These are phyloP conservation scores for Yponomeuta plumbellus DNA, from an alignment of 2,888 invertebrate species.

Conservation along the genomic window DNA sequence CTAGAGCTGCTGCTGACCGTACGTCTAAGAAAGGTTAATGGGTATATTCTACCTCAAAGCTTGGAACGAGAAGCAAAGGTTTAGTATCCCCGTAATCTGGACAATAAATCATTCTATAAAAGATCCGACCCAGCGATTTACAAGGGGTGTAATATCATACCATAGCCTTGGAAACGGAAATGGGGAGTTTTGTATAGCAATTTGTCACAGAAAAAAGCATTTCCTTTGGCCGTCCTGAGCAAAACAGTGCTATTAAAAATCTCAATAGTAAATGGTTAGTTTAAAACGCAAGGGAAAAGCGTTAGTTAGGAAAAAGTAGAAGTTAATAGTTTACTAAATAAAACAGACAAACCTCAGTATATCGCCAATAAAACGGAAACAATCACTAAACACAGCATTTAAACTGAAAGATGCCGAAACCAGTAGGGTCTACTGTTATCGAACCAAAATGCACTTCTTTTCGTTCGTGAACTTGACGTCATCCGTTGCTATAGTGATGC, in stretches of 20 bases:
- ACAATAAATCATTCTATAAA: conserved; percentile 2
- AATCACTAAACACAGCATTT: conserved; percentile 8
- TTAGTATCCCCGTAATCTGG: not conserved
- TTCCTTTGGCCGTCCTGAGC: not conserved
- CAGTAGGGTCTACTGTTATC: conserved; percentile 33
- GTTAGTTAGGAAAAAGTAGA: not conserved
- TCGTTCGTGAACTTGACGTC: conserved; percentile 73
- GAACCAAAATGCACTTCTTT: conserved; percentile 68
- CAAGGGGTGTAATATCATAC: not conserved
- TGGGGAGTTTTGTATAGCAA: not conserved
- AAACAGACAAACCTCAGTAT: conserved; percentile 5
- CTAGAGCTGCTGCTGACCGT: not conserved
- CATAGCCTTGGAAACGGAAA: not conserved
- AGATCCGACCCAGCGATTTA: not conserved
- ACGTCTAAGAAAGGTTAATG: not conserved
- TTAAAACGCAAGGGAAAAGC: not conserved
- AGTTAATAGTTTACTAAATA: not conserved
- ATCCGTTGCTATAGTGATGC: conserved; percentile 66
- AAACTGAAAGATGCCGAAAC: not conserved
- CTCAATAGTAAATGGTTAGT: not conserved
- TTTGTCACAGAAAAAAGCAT: not conserved
- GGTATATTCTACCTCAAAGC: not conserved
- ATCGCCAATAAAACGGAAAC: not conserved
- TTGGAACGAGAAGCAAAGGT: not conserved
- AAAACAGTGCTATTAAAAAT: not conserved